Evolutionary conservation across 2,888 invertebrate genomes (phyloP).

Genomic region (Listrodromus nycthemerus): DNA sequence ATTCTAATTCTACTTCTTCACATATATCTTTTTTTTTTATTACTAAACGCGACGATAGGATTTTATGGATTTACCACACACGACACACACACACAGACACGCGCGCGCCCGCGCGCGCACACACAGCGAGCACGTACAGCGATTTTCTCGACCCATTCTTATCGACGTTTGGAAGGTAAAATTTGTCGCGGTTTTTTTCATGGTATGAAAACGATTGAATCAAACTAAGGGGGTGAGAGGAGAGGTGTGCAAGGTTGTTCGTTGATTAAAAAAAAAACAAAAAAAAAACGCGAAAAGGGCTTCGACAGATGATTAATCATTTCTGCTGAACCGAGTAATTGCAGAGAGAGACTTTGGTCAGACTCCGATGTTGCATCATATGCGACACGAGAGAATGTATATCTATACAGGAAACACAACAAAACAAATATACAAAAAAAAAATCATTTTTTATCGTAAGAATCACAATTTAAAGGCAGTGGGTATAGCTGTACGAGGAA

Average conservation of each 20-base stretch:
- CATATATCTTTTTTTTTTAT: slow-evolving; percentile 46
- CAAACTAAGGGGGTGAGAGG: not conserved
- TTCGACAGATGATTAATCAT: slow-evolving; percentile 27
- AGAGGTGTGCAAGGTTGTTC: not conserved
- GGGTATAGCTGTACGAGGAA: slow-evolving; percentile 80
- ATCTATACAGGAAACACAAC: slow-evolving; percentile 42
- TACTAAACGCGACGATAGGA: slow-evolving; percentile 44
- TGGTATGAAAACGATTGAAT: slow-evolving; percentile 9
- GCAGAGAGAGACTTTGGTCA: slow-evolving; percentile 25
- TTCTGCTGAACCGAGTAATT: slow-evolving; percentile 36
- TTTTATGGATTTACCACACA: slow-evolving; percentile 46
- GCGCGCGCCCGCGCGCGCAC: slow-evolving; percentile 11
- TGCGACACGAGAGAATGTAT: slow-evolving; percentile 30
- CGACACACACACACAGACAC: no score
- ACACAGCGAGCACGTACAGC: slow-evolving; percentile 3
- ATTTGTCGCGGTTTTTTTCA: slow-evolving; percentile 23
- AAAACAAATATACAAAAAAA: slow-evolving; percentile 34
- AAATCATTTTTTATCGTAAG: slow-evolving; percentile 67
- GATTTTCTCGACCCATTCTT: slow-evolving; percentile 15
- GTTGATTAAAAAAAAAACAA: not conserved
- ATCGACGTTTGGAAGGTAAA: slow-evolving; percentile 1
- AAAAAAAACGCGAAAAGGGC: slow-evolving; percentile 2
- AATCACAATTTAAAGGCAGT: slow-evolving; percentile 82
- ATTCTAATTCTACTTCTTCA: slow-evolving; percentile 40
- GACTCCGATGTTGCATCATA: slow-evolving; percentile 50